These are phyloP conservation scores for Calliphora vicina DNA, from an alignment of 1,140 invertebrate genomes.

Conservation along the genomic window DNA sequence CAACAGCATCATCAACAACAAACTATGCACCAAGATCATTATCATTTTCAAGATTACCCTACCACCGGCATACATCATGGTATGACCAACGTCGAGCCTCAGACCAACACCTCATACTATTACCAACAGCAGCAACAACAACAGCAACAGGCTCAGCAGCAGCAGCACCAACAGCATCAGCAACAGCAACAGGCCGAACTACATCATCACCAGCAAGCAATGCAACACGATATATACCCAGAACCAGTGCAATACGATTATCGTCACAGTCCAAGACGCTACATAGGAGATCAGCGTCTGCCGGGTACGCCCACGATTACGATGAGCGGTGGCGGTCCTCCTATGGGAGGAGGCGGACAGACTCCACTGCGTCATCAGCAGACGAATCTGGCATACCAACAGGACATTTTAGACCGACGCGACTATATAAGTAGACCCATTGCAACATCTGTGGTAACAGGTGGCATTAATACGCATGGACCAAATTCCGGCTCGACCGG, in stretches of 20 bases:
- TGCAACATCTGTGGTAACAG: conserved; percentile 44
- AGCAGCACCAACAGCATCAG: conserved; percentile 46
- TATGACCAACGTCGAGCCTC: conserved; percentile 45
- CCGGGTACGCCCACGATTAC: conserved; percentile 50
- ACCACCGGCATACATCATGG: conserved; percentile 40
- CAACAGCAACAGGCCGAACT: conserved; percentile 42
- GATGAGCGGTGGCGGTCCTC: conserved; percentile 28
- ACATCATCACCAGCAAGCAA: conserved; percentile 44
- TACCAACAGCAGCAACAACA: conserved; percentile 46
- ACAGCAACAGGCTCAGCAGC: conserved; percentile 43
- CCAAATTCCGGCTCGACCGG: conserved; percentile 24
- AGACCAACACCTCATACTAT: conserved; percentile 48
- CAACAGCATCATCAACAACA: not conserved
- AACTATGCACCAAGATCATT: not conserved
- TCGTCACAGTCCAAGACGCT: conserved; percentile 60
- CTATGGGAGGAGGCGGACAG: conserved; percentile 44
- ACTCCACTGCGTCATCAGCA: conserved; percentile 52
- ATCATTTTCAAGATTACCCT: conserved; percentile 28
- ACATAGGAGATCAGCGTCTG: conserved; percentile 58
- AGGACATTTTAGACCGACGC: conserved; percentile 64
- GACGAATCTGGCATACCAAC: conserved; percentile 60
- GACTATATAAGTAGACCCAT: conserved; percentile 60
- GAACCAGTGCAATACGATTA: conserved; percentile 53
- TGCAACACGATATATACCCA: conserved; percentile 55
- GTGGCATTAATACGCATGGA: conserved; percentile 20